A percentile compares a stretch with the other conserved stretches of the same genome.
These are phyloP conservation scores for Semnornis frantzii DNA, from an alignment of 2,113 vertebrate genomes.

Conservation along the genomic window DNA sequence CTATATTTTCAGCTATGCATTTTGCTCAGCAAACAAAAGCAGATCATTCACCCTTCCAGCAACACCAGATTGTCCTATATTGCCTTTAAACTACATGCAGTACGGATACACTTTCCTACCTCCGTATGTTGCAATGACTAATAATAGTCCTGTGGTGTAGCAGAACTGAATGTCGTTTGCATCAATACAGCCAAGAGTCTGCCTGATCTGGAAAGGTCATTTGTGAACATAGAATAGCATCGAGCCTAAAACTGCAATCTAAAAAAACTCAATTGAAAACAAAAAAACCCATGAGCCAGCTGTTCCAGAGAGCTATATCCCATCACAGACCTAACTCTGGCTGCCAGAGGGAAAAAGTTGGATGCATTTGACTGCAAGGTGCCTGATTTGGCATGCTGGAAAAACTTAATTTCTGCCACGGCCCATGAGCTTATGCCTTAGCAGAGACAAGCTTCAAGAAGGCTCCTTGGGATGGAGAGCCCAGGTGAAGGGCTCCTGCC, in stretches of 20 bases:
- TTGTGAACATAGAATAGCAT: slow-evolving; percentile 6
- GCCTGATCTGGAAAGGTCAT: slow-evolving; percentile 56
- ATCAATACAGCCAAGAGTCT: slow-evolving; percentile 49
- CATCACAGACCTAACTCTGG: neutral
- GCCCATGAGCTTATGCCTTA: neutral
- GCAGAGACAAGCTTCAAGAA: neutral
- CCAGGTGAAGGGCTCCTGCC: neutral
- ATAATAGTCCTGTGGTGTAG: slow-evolving; percentile 69
- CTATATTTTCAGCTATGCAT: neutral
- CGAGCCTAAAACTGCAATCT: slow-evolving; percentile 13
- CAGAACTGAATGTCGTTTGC: slow-evolving; percentile 54
- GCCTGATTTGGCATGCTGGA: accelerated
- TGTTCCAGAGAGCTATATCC: neutral
- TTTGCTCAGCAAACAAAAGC: slow-evolving; percentile 51
- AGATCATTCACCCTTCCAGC: slow-evolving; percentile 16
- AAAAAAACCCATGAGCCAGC: neutral
- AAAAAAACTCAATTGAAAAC: neutral
- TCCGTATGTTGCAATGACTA: slow-evolving; percentile 69
- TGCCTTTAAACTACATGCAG: slow-evolving; percentile 40
- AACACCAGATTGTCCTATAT: slow-evolving; percentile 24
- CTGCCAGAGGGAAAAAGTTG: neutral
- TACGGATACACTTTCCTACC: slow-evolving; percentile 51
- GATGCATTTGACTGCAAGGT: neutral
- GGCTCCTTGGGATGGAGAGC: neutral
- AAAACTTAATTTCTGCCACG: neutral